Conservation (phyloP, 2,113 vertebrate species). For the Ochotona princeps region DNA sequence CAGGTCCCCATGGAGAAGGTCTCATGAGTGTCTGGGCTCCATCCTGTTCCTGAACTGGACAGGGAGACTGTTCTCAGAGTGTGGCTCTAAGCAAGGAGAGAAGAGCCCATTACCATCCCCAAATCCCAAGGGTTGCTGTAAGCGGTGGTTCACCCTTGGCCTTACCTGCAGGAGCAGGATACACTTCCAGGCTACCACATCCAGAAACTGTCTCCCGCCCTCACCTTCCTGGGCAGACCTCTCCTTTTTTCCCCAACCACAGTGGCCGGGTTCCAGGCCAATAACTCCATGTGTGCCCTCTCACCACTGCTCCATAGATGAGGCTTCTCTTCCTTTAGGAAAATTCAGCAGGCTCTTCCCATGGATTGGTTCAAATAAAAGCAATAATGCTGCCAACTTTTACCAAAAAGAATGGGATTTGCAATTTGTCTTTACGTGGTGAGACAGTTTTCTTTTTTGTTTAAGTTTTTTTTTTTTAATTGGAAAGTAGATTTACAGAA, state of each 20-base stretch:
- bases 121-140: not conserved
- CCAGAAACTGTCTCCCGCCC: not conserved
- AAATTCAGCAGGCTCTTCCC: too few relatives aligned
- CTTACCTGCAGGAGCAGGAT: not conserved
- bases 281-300: not conserved
- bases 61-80: not conserved
- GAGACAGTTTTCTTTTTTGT: too few relatives aligned
- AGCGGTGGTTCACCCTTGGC: not conserved
- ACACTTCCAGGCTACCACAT: not conserved
- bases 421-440: not conserved
- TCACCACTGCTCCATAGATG: not conserved
- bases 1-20: not conserved
- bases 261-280: not conserved
- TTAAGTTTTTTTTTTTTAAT: too few relatives aligned
- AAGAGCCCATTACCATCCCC: not conserved
- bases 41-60: not conserved
- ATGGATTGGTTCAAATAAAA: not conserved
- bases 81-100: not conserved
- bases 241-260: not conserved
- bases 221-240: accelerated
- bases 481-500: too few relatives aligned
- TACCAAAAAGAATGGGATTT: too few relatives aligned
- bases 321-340: not conserved
- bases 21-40: not conserved
- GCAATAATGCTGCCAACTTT: not conserved